A percentile compares a stretch with the other conserved stretches of the same genome.
Evolutionary conservation across 2,797 vertebrate genomes (phyloP).

Genomic region (Varecia variegata): DNA sequence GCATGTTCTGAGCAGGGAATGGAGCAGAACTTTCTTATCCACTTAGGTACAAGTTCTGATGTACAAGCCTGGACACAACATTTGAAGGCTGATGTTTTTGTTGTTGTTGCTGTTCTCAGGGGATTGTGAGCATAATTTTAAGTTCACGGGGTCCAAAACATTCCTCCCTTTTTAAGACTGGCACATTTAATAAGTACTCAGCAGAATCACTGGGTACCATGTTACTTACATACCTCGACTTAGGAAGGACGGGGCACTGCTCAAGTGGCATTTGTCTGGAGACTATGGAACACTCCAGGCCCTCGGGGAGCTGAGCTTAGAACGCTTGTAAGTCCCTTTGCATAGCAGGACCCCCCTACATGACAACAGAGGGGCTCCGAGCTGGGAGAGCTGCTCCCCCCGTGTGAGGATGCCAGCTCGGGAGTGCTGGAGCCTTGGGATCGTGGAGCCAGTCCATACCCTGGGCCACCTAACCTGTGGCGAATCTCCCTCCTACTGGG

Average conservation of each 20-base stretch:
- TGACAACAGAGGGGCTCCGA: neutral
- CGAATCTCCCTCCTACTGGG: neutral
- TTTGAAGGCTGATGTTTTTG: neutral
- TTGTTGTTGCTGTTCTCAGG: neutral
- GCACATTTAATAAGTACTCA: neutral
- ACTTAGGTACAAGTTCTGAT: neutral
- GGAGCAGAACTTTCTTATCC: neutral
- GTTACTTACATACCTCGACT: neutral
- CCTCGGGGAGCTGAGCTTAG: neutral
- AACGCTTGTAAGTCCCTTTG: neutral
- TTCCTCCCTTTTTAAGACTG: neutral
- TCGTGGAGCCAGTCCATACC: neutral
- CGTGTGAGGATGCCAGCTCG: accelerated
- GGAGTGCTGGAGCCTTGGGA: neutral
- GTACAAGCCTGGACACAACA: neutral
- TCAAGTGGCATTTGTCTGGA: neutral
- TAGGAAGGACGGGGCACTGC: neutral
- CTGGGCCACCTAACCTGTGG: too few relatives aligned
- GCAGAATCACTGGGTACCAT: neutral
- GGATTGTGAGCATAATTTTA: neutral
- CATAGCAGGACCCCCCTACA: neutral
- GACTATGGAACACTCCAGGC: neutral
- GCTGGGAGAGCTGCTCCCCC: neutral
- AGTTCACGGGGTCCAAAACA: neutral
- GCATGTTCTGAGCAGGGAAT: neutral